phyloP scores from a whole-genome alignment of 2,888 invertebrate species.

The Adelognathus sp. region DNA sequence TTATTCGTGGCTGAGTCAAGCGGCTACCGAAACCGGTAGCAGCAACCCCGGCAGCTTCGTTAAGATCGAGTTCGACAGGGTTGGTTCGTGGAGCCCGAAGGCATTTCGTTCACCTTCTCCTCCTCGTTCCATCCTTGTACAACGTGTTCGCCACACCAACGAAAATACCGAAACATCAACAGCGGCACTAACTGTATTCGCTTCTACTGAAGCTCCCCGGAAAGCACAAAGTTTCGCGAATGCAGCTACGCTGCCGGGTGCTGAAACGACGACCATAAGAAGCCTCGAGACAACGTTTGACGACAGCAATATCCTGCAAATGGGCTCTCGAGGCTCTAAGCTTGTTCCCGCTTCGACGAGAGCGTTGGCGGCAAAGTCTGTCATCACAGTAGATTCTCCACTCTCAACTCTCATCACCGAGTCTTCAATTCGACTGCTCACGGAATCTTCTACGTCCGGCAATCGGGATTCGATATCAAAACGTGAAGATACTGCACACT shows the following conservation, averaged over 20 bases:
- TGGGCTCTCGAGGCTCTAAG: background rate
- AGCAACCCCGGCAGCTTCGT: constrained; percentile 31
- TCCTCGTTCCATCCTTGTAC: background rate
- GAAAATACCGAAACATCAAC: constrained; percentile 25
- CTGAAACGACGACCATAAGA: background rate
- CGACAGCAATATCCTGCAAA: background rate
- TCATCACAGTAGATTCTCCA: constrained; percentile 28
- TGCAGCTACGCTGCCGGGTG: background rate
- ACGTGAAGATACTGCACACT: constrained; percentile 18
- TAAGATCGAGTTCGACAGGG: constrained; percentile 41
- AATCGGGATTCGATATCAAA: constrained; percentile 22
- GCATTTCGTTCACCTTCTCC: constrained; percentile 21
- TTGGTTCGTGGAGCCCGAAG: constrained; percentile 9
- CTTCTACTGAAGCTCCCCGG: background rate
- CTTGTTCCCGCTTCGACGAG: background rate
- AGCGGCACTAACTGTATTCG: constrained; percentile 16
- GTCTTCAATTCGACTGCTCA: background rate
- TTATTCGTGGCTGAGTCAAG: constrained; percentile 36
- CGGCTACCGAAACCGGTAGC: constrained; percentile 7
- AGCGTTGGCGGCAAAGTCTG: constrained; percentile 20
- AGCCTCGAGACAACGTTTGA: background rate
- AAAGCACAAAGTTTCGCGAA: constrained; percentile 7
- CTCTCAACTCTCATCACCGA: background rate
- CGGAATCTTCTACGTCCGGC: background rate
- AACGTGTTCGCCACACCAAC: background rate